phyloP scores from a whole-genome alignment of 2,113 vertebrate genomes.

The Eulacestoma nigropectus region DNA sequence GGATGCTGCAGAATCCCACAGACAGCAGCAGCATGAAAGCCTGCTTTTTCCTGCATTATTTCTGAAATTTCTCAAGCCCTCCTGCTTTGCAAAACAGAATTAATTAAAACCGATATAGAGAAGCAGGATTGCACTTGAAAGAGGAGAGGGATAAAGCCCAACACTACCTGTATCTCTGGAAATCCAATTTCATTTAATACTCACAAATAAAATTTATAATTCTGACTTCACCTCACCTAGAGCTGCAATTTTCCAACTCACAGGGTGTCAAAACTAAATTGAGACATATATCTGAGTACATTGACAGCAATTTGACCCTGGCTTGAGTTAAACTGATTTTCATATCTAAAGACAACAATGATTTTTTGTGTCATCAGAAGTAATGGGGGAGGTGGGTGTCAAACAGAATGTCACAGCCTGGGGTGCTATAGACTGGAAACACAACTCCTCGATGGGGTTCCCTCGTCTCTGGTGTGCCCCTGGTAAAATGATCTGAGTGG shows the following conservation, averaged over 20 bases:
- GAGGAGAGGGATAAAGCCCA: not conserved
- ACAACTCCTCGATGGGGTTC: conserved; percentile 65
- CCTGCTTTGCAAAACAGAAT: not conserved
- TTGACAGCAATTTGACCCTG: conserved; percentile 75
- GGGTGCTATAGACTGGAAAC: conserved; percentile 75
- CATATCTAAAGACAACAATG: conserved; percentile 73
- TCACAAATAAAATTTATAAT: conserved; percentile 21
- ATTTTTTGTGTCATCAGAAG: conserved; percentile 37
- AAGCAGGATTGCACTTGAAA: not conserved
- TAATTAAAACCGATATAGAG: not conserved
- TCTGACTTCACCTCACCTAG: conserved; percentile 3
- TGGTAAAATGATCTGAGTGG: conserved; percentile 85
- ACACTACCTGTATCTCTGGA: not conserved
- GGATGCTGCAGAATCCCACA: conserved; percentile 8
- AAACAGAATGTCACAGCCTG: conserved; percentile 76
- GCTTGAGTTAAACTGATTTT: conserved; percentile 77
- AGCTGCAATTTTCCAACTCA: conserved; percentile 34
- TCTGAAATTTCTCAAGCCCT: not conserved
- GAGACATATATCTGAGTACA: conserved; percentile 54
- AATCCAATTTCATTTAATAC: conserved; percentile 11
- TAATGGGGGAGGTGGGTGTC: not conserved
- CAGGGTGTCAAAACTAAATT: conserved; percentile 29
- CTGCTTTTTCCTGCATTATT: not conserved
- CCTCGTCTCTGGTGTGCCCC: conserved; percentile 71
- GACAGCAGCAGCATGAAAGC: not conserved